Evolutionary conservation across 2,888 invertebrate species (phyloP).

Genomic region (Tachina grossa): DNA sequence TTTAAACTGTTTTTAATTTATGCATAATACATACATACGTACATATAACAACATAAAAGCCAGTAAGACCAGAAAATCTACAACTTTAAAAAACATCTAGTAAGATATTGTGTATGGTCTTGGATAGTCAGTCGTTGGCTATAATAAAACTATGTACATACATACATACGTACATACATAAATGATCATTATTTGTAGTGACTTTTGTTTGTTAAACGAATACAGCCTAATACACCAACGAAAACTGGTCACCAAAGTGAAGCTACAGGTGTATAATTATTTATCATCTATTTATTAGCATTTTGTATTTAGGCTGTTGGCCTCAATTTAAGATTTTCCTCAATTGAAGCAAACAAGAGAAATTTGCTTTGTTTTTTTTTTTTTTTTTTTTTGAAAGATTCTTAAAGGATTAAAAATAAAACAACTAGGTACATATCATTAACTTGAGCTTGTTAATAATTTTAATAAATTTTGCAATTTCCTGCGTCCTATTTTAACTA

Average conservation of each 20-base stretch:
- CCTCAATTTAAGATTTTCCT: slow-evolving; percentile 51
- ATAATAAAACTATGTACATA: slow-evolving; percentile 11
- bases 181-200: slow-evolving; percentile 35
- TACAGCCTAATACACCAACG: slow-evolving; percentile 18
- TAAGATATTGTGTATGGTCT: slow-evolving; percentile 26
- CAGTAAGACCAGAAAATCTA: slow-evolving; percentile 65
- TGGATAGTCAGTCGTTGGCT: slow-evolving; percentile 21
- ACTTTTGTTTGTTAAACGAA: slow-evolving; percentile 30
- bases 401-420: slow-evolving; percentile 46
- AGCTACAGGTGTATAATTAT: slow-evolving; percentile 69
- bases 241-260: slow-evolving; percentile 66
- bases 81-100: slow-evolving; percentile 25
- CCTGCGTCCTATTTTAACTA: no score
- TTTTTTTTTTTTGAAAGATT: not conserved
- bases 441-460: slow-evolving; percentile 36
- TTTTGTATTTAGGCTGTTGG: slow-evolving; percentile 57
- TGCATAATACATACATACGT: slow-evolving; percentile 53
- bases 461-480: slow-evolving; percentile 27
- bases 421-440: not conserved
- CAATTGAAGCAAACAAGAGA: slow-evolving; percentile 33
- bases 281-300: slow-evolving; percentile 28
- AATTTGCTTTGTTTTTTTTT: not conserved
- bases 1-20: slow-evolving; percentile 61
- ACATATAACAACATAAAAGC: slow-evolving; percentile 44
- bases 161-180: not conserved